These are phyloP conservation scores for Glaucidium brasilianum DNA, from an alignment of 2,113 vertebrate genomes.

Conservation along the genomic window DNA sequence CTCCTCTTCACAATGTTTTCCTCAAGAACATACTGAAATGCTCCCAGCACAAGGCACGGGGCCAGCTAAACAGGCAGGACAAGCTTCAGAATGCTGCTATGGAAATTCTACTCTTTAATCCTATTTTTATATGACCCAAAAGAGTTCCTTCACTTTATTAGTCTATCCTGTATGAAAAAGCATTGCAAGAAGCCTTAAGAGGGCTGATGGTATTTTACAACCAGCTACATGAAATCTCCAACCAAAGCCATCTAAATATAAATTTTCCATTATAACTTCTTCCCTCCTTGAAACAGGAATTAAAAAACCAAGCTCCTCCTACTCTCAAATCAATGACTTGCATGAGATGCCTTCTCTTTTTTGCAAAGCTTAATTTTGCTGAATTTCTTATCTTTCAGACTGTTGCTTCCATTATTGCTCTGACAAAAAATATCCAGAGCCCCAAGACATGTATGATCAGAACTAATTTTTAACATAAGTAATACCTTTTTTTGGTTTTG, in stretches of 20 bases:
- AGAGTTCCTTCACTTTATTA: conserved; percentile 13
- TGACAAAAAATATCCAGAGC: not conserved
- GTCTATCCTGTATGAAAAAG: not conserved
- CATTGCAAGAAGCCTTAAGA: not conserved
- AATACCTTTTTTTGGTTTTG: not conserved
- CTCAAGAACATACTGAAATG: conserved; percentile 46
- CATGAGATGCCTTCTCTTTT: not conserved
- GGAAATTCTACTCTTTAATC: conserved; percentile 40
- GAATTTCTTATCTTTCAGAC: not conserved
- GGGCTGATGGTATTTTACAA: conserved; percentile 14
- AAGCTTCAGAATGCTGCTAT: conserved; percentile 47
- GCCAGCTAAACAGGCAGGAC: conserved; percentile 43
- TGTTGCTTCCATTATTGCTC: not conserved
- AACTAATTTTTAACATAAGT: not conserved
- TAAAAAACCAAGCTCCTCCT: not conserved
- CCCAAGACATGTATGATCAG: not conserved
- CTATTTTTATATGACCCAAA: conserved; percentile 57
- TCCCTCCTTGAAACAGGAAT: not conserved
- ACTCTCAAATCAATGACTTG: not conserved
- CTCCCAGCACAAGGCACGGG: conserved; percentile 32
- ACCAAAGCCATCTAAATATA: not conserved
- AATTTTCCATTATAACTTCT: not conserved
- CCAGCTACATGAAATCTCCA: not conserved
- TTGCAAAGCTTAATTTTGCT: not conserved
- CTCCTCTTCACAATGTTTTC: conserved; percentile 43